Base-by-base conservation (phyloP, 92 coral and sea anemone genomes). In the Anthopleura xanthogrammica region DNA sequence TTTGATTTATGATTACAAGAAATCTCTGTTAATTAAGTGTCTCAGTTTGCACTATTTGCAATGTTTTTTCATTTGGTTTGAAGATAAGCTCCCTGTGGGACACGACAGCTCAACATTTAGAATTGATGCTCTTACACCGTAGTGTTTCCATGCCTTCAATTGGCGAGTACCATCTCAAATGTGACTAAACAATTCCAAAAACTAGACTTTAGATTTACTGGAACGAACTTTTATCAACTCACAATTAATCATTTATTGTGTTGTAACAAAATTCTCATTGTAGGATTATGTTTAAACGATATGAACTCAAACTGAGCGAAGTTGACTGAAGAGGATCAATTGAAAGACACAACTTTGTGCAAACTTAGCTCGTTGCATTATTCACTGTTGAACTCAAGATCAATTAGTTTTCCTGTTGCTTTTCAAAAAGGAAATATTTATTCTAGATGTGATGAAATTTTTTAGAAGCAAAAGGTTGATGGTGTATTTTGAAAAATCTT, bases 1-100 rank as follows among this genome's bases (percentile, higher is more conserved):
- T 85, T 85, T 78, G 88, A 85, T 65, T 85, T 79, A 85, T 85
- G 83, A 73, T 85, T 85, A 48, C 1, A 52, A 65, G 41, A 41
- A 52, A 22, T 55, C 12, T 64, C 60, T 71, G 76, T 58, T 85
- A 64, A 71, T 85, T 68, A 78, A 81, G 77, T 70, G 46, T 14
- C 3, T 23, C 10, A 71, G 77, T 48, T 62, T 81, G 9, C 77
- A 54, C 50, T 17, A 42, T 14, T 75, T 24, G 19, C 78, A 10
- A 2, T 42, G 52, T 75, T 75, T 75, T 68, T 75, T 16, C 78
- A 42, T 42, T 16, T 43, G 78, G 20, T 7, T 24, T 75, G 78
- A 19, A 13, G 78, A 75, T 75, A 75, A 75, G 23, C 16, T 50
- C 78, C 16, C 9, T 43, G 78, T 75, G 57, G 14, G 78, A 16